Conservation (phyloP, 2,888 invertebrate species). For the Clitarchus hookeri region DNA sequence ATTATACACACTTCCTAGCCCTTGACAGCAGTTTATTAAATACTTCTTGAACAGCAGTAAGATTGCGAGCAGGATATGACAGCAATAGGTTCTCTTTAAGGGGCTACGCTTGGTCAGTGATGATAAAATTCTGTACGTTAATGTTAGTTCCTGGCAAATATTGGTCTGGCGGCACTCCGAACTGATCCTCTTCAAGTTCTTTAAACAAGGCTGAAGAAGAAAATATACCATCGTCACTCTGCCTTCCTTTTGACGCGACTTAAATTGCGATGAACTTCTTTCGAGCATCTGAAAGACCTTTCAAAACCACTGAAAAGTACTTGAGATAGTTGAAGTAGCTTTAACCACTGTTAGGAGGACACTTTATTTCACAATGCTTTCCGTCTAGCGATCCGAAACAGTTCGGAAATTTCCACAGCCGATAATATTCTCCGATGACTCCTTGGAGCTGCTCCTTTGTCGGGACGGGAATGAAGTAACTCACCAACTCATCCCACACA, state of each 20-base stretch:
- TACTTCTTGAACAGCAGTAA: too few species aligned
- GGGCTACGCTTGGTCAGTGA: too few species aligned
- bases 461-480: not conserved
- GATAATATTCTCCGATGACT: not conserved
- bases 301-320: not conserved
- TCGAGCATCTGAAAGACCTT: not conserved
- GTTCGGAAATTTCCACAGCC: constrained; percentile 15
- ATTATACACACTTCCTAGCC: too few species aligned
- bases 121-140: too few species aligned
- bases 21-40: too few species aligned
- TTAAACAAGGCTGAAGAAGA: too few species aligned
- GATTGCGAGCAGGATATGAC: too few species aligned
- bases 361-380: not conserved
- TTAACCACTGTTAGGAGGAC: not conserved
- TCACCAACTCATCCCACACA: too few species aligned
- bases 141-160: too few species aligned
- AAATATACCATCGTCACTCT: not conserved
- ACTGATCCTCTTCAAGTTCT: too few species aligned
- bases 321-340: constrained; percentile 11
- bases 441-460: not conserved
- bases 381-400: constrained; percentile 20
- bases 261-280: not conserved
- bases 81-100: too few species aligned
- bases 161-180: too few species aligned
- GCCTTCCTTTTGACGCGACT: not conserved